Evolutionary conservation across 2,888 invertebrate genomes (phyloP).

Genomic region (Oligia strigilis): DNA sequence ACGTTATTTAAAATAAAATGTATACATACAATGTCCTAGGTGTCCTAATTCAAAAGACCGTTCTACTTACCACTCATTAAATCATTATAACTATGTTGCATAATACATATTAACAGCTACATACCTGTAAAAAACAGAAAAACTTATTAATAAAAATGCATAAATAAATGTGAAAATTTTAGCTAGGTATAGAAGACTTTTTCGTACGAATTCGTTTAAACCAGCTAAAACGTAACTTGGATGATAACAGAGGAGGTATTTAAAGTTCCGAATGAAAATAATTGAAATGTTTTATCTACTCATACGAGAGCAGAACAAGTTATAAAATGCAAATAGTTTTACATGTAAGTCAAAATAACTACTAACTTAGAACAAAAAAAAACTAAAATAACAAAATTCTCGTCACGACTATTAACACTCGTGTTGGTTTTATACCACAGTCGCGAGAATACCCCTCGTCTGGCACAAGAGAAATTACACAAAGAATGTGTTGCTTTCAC

Average conservation of each 20-base stretch:
- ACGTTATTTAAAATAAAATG: background rate
- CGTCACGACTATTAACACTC: conserved; percentile 40
- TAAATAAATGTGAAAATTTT: background rate
- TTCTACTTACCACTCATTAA: conserved; percentile 26
- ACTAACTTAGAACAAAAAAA: background rate
- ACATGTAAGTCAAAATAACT: background rate
- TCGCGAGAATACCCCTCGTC: conserved; percentile 24
- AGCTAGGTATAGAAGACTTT: background rate
- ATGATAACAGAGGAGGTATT: background rate
- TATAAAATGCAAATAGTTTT: background rate
- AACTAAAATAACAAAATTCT: conserved; percentile 22
- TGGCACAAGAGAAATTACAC: conserved; percentile 48
- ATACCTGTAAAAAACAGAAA: conserved; percentile 50
- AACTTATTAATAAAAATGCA: background rate
- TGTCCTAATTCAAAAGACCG: background rate
- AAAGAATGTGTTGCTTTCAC: conserved; percentile 52
- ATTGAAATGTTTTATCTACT: background rate
- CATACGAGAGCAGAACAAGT: background rate
- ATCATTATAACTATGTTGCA: background rate
- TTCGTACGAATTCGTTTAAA: background rate
- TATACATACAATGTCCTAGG: too few species aligned
- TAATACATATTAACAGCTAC: conserved; percentile 15
- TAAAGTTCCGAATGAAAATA: background rate
- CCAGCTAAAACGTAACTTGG: background rate
- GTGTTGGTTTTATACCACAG: conserved; percentile 36